Base-by-base conservation (phyloP, 1,140 invertebrate genomes). In the Solenopsis fugax region DNA sequence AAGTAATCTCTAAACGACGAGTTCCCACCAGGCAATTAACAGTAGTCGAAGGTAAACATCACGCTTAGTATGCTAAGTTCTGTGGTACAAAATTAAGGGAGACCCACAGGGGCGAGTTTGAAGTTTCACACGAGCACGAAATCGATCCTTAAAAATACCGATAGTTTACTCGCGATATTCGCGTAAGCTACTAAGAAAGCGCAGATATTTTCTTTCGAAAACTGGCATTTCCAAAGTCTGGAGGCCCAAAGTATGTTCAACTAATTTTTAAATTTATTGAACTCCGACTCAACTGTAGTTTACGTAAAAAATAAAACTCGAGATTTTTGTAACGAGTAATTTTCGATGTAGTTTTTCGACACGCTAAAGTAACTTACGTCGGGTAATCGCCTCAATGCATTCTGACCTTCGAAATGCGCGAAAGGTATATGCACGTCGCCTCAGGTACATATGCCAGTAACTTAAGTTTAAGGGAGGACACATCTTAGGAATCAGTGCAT, bases 281-380 rank as follows among this genome's bases (percentile, higher is more conserved):
- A 87, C 87, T 90, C 84, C 75, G 84, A 90, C 62, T 87, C 78
- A 85, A 60, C 85, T 80, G 34, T 65, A 34, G 84, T 87, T 88
- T 81, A 16, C 76, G 34, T 86, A 88, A 86, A 82, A 65, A 71
- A 16, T 73, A 50, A 82, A 89, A 87, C 58, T 81, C 62, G 62
- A 21, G 56, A 91, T 64, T 76, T 58, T 76, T 58, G 34, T 67
- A 88, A 78, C 71, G 41, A 65, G 76, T 91, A 91, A 91, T 91
- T 91, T 91, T 91, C 76, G 62, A 89, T 48, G 86, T 91, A 91
- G 88, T 86, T 91, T 91, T 89, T 89, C 89, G 77, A 92, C 77
- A 90, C 89, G 91, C 89, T 89, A 72, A 90, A 91, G 91, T 92
- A 91, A 92, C 90, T 92, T 92, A 92, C 85, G 34, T 67, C 72